Base-by-base conservation (phyloP, 1,140 invertebrate genomes). In the Lasaia peninsularis region DNA sequence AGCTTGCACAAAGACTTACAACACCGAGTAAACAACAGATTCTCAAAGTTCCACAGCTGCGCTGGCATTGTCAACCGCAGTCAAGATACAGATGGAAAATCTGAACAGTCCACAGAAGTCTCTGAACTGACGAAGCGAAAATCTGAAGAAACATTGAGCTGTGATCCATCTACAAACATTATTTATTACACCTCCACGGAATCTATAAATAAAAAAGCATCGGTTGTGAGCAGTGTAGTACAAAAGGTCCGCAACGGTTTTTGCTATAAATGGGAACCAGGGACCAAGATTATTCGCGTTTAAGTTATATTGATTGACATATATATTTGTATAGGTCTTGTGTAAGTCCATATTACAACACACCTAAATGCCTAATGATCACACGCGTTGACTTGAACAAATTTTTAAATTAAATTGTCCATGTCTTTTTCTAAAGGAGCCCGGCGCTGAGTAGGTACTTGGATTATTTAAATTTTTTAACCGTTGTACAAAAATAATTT, bases 191-290 rank as follows among this genome's bases (percentile, higher is more conserved):
- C 72, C 0, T 79, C 75, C 10, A 49, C 55, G 14, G 78, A 82
- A 5, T 69, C 73, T 0, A 34, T 77, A 0, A 34, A 60, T 0
- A 73, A 69, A 16, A 80, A 76, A 14, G 44, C 70, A 2, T 69
- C 75, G 0, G 40, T 56, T 2, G 67, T 72, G 1, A 65, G 59
- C 7, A 67, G 58, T 52, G 58, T 73, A 2, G 69, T 75, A 6
- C 57, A 66, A 14, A 64, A 68, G 50, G 67, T 70, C 0, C 63
- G 68, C 2, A 74, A 60, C 0, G 61, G 67, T 7, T 67, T 75
- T 33, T 67, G 58, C 12, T 84, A 84, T 49, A 80, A 78, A 21
- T 86, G 83, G 80, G 78, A 82, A 35, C 80, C 83, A 1, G 79
- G 75, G 1, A 78, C 73, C 1, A 78, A 75, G 40, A 72, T 78